Evolutionary conservation across 2,113 vertebrate genomes (phyloP).

Genomic region (Kryptolebias marmoratus): DNA sequence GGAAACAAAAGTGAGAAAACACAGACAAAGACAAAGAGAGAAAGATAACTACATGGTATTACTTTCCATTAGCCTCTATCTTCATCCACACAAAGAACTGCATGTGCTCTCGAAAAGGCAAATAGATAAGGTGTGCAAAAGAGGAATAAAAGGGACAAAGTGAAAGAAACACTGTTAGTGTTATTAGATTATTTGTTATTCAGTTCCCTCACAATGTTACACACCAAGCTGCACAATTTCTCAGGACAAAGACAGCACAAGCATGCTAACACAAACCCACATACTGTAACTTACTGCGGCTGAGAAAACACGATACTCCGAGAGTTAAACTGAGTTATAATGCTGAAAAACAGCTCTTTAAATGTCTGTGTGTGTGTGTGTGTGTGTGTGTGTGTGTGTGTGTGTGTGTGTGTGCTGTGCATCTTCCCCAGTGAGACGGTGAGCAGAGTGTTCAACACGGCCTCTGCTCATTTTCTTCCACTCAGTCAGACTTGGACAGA

Average conservation of each 20-base stretch:
- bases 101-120: constrained; percentile 6
- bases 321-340: constrained; percentile 18
- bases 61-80: constrained; percentile 5
- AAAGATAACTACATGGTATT: constrained; percentile 1
- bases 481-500: constrained; percentile 22
- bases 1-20: constrained; percentile 2
- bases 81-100: constrained; percentile 11
- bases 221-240: neutral
- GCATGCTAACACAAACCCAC: neutral
- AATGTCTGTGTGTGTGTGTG: constrained; percentile 14
- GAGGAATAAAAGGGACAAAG: neutral
- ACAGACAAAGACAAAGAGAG: constrained; percentile 16
- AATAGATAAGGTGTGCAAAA: constrained; percentile 8
- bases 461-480: constrained; percentile 38
- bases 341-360: constrained; percentile 23
- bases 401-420: constrained; percentile 2
- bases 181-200: constrained; percentile 14
- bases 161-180: neutral
- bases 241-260: neutral
- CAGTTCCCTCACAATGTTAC: neutral
- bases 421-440: neutral
- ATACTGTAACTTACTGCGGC: constrained; percentile 9
- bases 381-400: neutral
- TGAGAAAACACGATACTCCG: constrained; percentile 6
- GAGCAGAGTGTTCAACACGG: constrained; percentile 20